Evolutionary conservation across 2,797 vertebrate species (phyloP).

Genomic region (Pseudochromis fuscus): DNA sequence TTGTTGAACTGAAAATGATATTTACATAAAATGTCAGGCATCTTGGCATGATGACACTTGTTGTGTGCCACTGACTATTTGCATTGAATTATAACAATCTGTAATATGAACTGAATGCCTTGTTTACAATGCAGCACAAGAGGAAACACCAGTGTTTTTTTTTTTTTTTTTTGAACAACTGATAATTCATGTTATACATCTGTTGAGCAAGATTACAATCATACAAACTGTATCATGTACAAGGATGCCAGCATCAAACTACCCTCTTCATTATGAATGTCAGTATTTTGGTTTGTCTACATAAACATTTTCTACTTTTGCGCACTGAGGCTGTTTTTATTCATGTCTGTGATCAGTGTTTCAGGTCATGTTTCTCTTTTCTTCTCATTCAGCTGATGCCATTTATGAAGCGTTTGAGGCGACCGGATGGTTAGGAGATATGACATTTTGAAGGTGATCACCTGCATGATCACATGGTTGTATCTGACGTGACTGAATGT

Average conservation of each 20-base stretch:
- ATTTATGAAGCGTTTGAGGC: constrained; percentile 87
- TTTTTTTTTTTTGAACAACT: constrained; percentile 1
- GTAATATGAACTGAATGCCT: constrained; percentile 8
- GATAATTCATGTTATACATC: constrained; percentile 27
- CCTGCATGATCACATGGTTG: constrained; percentile 80
- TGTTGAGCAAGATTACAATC: constrained; percentile 21
- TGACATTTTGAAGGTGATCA: constrained; percentile 90
- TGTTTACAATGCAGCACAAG: constrained; percentile 42
- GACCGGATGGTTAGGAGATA: constrained; percentile 89
- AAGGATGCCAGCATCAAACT: constrained; percentile 27
- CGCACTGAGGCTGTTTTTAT: constrained; percentile 37
- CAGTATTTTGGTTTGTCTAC: constrained; percentile 45
- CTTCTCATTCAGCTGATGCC: constrained; percentile 83
- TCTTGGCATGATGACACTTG: constrained; percentile 28
- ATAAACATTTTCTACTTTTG: constrained; percentile 59
- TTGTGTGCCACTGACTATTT: constrained; percentile 45
- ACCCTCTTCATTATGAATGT: constrained; percentile 53
- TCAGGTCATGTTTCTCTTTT: constrained; percentile 71
- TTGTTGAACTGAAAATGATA: constrained; percentile 1
- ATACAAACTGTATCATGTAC: constrained; percentile 25
- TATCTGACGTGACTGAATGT: constrained; percentile 26
- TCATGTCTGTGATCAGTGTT: constrained; percentile 50
- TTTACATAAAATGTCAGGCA: constrained; percentile 11
- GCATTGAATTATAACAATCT: too few species aligned
- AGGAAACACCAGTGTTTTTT: constrained; percentile 30